phyloP scores from a whole-genome alignment of 1,140 invertebrate species.

The Stratiolaelaps scimitus region DNA sequence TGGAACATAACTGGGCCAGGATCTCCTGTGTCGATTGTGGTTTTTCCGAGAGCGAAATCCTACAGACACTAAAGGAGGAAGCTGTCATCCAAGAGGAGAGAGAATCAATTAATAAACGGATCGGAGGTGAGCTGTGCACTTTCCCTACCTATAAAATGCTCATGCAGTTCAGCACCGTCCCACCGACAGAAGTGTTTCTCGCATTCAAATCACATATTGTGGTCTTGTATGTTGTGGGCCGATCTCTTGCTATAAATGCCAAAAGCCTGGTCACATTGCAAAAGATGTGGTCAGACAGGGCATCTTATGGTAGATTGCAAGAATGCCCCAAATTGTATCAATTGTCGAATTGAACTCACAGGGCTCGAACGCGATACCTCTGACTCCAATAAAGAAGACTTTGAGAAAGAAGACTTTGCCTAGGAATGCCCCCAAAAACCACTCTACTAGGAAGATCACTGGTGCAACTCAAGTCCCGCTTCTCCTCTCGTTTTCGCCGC shows the following conservation, averaged over 20 bases:
- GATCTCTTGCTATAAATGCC: constrained; percentile 6
- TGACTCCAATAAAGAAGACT: too few species aligned
- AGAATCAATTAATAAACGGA: constrained; percentile 5
- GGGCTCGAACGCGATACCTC: background rate
- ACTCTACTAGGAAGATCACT: too few species aligned
- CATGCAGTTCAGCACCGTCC: background rate
- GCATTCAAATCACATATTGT: background rate
- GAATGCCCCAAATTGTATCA: background rate
- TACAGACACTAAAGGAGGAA: background rate
- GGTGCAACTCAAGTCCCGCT: too few species aligned
- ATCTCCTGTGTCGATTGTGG: background rate
- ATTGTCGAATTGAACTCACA: constrained; percentile 9
- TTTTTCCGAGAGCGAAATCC: constrained; percentile 1
- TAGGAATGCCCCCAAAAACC: too few species aligned
- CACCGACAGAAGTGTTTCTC: background rate
- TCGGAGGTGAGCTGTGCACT: background rate
- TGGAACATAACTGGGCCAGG: constrained; percentile 9
- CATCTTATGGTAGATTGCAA: constrained; percentile 15
- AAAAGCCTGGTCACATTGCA: background rate
- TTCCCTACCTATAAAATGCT: background rate
- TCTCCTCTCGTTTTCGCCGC: too few species aligned
- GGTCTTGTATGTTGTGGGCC: background rate
- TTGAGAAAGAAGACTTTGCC: too few species aligned
- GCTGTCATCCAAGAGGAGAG: background rate
- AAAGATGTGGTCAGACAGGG: background rate